phyloP scores from a whole-genome alignment of 2,113 vertebrate genomes.

The Protomyctophum bolini region DNA sequence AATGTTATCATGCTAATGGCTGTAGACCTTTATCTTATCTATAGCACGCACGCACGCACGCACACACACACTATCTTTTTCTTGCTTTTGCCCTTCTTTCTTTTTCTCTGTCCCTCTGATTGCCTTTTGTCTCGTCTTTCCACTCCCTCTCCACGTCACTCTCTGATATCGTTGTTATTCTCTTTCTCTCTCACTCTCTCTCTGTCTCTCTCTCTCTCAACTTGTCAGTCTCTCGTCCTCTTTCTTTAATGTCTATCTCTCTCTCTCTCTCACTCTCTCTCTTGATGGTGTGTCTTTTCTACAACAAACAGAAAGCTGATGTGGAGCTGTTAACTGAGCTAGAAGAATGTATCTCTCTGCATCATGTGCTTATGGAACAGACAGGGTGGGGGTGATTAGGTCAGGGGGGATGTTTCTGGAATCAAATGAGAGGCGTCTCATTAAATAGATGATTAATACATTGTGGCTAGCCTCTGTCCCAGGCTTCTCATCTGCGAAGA shows the following conservation, averaged over 20 bases:
- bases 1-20: not conserved
- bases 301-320: not conserved
- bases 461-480: no score
- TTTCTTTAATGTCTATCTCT: not conserved
- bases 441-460: slow-evolving; percentile 48
- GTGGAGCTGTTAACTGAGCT: slow-evolving; percentile 33
- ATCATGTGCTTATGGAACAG: slow-evolving; percentile 26
- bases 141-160: no score
- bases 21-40: not conserved
- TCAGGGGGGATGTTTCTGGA: slow-evolving; percentile 46
- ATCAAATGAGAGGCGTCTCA: slow-evolving; percentile 61
- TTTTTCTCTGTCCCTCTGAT: not conserved
- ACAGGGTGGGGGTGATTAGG: slow-evolving; percentile 8
- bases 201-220: not conserved
- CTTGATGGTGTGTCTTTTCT: not conserved
- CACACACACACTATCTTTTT: not conserved
- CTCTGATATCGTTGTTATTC: not conserved
- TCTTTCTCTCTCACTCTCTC: not conserved
- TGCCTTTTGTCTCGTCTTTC: no score
- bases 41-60: not conserved
- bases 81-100: not conserved
- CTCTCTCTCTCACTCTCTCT: not conserved
- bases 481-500: no score
- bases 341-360: slow-evolving; percentile 7
- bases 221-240: not conserved